Conservation (phyloP, 2,113 vertebrate species). For the Maccullochella peelii region DNA sequence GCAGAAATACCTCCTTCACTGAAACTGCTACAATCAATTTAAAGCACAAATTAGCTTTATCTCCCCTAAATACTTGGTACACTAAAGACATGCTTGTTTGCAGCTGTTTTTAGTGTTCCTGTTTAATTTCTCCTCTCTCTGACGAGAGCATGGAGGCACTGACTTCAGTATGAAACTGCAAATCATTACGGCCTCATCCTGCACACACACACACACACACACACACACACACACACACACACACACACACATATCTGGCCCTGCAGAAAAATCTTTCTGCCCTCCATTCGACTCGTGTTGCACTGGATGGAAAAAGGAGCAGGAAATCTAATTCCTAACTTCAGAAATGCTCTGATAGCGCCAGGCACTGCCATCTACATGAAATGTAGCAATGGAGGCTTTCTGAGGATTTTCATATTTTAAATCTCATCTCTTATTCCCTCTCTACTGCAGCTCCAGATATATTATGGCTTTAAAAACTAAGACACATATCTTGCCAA, state of each 20-base stretch:
- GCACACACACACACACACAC: conserved; percentile 9
- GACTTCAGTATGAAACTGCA: conserved; percentile 14
- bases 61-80: neutral
- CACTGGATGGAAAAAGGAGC: conserved; percentile 10
- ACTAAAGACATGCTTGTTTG: neutral
- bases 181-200: neutral
- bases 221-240: conserved; percentile 10
- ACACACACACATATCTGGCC: neutral
- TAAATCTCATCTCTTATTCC: conserved; percentile 51
- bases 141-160: neutral
- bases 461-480: conserved; percentile 34
- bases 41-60: conserved; percentile 5
- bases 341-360: conserved; percentile 23
- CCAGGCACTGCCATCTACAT: conserved; percentile 20
- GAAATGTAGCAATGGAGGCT: conserved; percentile 27
- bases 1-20: neutral
- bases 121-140: conserved; percentile 17
- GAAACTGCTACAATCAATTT: neutral
- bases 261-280: conserved; percentile 8
- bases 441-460: conserved; percentile 29
- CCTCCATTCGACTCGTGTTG: neutral
- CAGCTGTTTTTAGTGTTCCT: neutral
- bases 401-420: conserved; percentile 59
- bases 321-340: conserved; percentile 43
- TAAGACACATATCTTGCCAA: conserved; percentile 42